Evolutionary conservation across 92 coral and sea anemone species (phyloP).

Genomic region (Epizoanthus illoricatus): DNA sequence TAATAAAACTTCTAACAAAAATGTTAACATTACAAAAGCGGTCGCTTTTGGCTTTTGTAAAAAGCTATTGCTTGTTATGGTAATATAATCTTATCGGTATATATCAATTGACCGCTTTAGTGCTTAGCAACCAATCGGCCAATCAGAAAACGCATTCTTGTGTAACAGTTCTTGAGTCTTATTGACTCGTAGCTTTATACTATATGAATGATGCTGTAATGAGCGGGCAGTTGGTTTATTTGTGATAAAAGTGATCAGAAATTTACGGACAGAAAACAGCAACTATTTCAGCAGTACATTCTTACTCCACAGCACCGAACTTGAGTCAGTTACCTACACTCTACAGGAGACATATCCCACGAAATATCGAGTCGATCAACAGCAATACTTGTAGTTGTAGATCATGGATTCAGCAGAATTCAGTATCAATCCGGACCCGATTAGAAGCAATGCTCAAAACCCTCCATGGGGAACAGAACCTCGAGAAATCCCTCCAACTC

Average conservation of each 20-base stretch:
- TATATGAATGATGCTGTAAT: not conserved
- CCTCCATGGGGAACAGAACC: slow-evolving; percentile 98
- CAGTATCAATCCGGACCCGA: slow-evolving; percentile 49
- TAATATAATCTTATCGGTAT: too few species aligned
- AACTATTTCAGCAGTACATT: not conserved
- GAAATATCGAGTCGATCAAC: too few species aligned
- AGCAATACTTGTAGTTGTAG: too few species aligned
- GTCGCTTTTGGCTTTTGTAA: too few species aligned
- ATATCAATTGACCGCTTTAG: not conserved
- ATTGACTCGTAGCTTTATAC: not conserved
- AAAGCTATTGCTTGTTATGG: too few species aligned
- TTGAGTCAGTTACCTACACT: too few species aligned
- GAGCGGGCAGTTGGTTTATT: slow-evolving; percentile 5
- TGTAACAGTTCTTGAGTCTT: slow-evolving; percentile 4
- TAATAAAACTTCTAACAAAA: too few species aligned
- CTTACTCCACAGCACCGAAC: not conserved
- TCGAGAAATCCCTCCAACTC: slow-evolving; percentile 50
- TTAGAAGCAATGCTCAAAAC: slow-evolving; percentile 72
- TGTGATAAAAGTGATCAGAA: not conserved
- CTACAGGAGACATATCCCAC: too few species aligned
- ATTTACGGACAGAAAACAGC: not conserved
- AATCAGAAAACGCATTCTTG: slow-evolving; percentile 23
- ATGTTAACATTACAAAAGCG: too few species aligned
- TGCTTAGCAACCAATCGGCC: slow-evolving; percentile 37
- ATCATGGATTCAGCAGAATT: slow-evolving; percentile 1